Percentiles rank a stretch among this genome's conserved stretches.
Evolutionary conservation across 2,113 vertebrate species (phyloP).

Genomic region (Eudyptes chrysolophus): DNA sequence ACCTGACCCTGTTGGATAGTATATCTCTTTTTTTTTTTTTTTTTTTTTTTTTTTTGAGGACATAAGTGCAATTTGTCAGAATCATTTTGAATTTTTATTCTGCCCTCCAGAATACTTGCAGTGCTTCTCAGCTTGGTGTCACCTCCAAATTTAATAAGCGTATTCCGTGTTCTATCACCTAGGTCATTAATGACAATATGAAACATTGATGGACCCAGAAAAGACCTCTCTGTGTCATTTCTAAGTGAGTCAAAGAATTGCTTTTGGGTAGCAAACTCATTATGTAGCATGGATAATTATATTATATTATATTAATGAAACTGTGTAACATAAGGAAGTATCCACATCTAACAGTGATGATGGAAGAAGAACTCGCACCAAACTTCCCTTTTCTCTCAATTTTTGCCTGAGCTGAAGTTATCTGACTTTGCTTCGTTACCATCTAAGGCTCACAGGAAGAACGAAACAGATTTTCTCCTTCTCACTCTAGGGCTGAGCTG

Average conservation of each 20-base stretch:
- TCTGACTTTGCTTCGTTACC: background rate
- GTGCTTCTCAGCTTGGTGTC: background rate
- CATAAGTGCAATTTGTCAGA: background rate
- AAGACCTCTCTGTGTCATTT: background rate
- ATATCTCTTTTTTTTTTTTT: background rate
- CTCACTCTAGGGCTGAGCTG: background rate
- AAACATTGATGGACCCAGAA: conserved; percentile 15
- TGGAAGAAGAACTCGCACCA: background rate
- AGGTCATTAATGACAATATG: background rate
- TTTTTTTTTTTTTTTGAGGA: background rate
- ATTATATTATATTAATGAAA: background rate
- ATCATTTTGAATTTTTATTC: background rate
- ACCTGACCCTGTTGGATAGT: background rate
- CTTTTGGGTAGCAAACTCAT: background rate
- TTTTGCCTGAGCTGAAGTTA: background rate
- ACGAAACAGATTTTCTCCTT: background rate
- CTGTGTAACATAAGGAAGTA: background rate
- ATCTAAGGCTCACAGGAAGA: background rate
- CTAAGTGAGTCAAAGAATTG: background rate
- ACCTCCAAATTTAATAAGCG: conserved; percentile 12
- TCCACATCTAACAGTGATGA: background rate
- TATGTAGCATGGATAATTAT: background rate
- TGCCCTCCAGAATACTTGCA: background rate
- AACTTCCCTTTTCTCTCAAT: background rate
- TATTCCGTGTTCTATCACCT: background rate